A percentile compares a stretch with the other conserved stretches of the same genome.
Conservation (phyloP, 92 coral and sea anemone species). For the Palythoa grandiflora region DNA sequence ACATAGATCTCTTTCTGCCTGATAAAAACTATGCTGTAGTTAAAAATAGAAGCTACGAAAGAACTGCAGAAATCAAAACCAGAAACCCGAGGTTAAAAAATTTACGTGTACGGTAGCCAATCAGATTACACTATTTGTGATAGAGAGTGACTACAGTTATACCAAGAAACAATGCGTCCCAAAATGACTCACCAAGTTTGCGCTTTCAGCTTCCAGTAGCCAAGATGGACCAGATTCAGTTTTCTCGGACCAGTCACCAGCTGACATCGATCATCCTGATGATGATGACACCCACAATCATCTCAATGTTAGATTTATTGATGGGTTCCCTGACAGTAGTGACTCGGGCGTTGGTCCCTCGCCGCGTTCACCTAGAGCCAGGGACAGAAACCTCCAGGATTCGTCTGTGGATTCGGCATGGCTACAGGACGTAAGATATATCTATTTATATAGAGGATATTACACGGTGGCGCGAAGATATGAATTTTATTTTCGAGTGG, state of each 20-base stretch:
- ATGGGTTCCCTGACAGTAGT: conserved; percentile 77
- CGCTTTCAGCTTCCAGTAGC: conserved; percentile 66
- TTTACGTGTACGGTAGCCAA: no score
- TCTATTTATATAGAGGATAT: neutral
- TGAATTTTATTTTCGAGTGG: no score
- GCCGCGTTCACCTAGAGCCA: conserved; percentile 81
- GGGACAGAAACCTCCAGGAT: conserved; percentile 78
- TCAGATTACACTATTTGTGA: no score
- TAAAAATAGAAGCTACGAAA: no score
- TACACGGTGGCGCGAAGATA: no score
- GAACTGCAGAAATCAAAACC: no score
- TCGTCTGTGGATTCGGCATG: conserved; percentile 87
- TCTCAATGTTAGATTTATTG: conserved; percentile 57
- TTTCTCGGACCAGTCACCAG: conserved; percentile 81
- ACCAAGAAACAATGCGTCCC: neutral
- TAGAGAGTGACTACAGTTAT: neutral
- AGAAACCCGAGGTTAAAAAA: no score
- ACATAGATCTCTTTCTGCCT: no score
- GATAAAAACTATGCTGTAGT: no score
- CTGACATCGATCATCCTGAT: conserved; percentile 65
- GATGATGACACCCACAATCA: conserved; percentile 67
- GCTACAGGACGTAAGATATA: conserved; percentile 87
- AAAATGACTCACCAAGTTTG: neutral
- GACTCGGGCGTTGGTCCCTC: conserved; percentile 98
- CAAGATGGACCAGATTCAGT: conserved; percentile 78